Percentiles rank a stretch among this genome's conserved stretches.
Evolutionary conservation across 2,113 vertebrate species (phyloP).

Genomic region (Mixornis gularis): DNA sequence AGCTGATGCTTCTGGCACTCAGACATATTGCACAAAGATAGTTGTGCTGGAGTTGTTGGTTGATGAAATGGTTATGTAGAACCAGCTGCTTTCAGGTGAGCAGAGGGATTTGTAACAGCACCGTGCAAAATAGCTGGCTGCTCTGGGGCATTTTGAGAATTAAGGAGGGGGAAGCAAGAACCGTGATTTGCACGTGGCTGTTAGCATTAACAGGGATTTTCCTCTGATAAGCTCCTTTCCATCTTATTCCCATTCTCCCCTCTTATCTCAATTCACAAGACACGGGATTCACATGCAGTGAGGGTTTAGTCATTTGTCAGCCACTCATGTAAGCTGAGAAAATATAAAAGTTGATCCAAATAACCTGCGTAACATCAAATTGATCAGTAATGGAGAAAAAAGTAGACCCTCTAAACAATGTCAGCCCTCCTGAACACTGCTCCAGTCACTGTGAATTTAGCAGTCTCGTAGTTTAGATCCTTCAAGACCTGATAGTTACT

Average conservation of each 20-base stretch:
- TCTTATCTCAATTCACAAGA: slow-evolving; percentile 12
- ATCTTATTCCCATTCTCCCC: not conserved
- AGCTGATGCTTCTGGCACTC: not conserved
- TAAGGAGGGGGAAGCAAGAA: not conserved
- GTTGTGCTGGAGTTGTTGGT: not conserved
- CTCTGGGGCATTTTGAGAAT: not conserved
- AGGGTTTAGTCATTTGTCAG: not conserved
- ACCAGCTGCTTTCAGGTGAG: not conserved
- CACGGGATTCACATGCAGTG: not conserved
- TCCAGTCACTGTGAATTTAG: not conserved
- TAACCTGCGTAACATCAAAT: not conserved
- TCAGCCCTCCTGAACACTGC: not conserved
- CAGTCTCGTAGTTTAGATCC: not conserved
- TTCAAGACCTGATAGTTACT: not conserved
- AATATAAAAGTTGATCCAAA: not conserved
- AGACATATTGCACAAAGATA: not conserved
- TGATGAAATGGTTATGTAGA: not conserved
- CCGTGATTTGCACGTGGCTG: not conserved
- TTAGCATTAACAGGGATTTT: slow-evolving; percentile 43
- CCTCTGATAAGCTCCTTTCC: slow-evolving; percentile 11
- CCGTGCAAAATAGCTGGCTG: not conserved
- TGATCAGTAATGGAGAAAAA: not conserved
- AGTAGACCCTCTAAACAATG: not conserved
- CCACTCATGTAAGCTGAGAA: not conserved
- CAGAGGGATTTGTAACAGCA: not conserved